phyloP scores from a whole-genome alignment of 2,888 invertebrate species.

The Phania funesta region DNA sequence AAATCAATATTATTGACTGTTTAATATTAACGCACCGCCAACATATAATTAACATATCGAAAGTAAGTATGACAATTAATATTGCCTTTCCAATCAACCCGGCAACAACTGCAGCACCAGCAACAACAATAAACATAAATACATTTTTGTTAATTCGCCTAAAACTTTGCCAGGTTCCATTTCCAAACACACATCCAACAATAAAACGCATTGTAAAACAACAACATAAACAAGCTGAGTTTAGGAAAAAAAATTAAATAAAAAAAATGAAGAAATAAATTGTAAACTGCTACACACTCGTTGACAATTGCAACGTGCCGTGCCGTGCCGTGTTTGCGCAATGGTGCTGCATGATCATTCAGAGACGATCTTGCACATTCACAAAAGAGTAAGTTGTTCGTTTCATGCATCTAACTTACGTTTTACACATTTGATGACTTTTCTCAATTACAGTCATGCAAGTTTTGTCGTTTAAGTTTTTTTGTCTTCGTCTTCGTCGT shows the following conservation, averaged over 20 bases:
- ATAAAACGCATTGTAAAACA: slow-evolving; percentile 56
- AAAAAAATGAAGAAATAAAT: slow-evolving; percentile 25
- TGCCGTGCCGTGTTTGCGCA: slow-evolving; percentile 66
- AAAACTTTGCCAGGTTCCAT: slow-evolving; percentile 48
- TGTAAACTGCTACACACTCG: slow-evolving; percentile 51
- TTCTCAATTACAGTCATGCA: slow-evolving; percentile 61
- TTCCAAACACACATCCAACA: background rate
- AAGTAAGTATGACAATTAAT: slow-evolving; percentile 59
- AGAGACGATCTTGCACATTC: slow-evolving; percentile 24
- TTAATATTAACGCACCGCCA: slow-evolving; percentile 21
- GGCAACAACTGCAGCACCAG: background rate
- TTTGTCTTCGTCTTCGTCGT: background rate
- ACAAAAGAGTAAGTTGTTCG: slow-evolving; percentile 1
- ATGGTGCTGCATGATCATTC: slow-evolving; percentile 37
- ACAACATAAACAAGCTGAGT: slow-evolving; percentile 40
- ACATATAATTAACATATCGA: slow-evolving; percentile 65
- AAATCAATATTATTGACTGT: slow-evolving; percentile 9
- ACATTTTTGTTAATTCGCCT: slow-evolving; percentile 57
- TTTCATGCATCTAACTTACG: background rate
- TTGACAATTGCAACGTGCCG: slow-evolving; percentile 67
- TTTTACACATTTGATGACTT: slow-evolving; percentile 51
- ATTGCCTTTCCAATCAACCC: slow-evolving; percentile 52
- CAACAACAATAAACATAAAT: slow-evolving; percentile 1
- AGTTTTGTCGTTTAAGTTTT: slow-evolving; percentile 31
- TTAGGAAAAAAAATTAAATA: background rate